A percentile compares a stretch with the other conserved stretches of the same genome.
Evolutionary conservation across 1,140 invertebrate species (phyloP).

Genomic region (Ylistrum balloti): DNA sequence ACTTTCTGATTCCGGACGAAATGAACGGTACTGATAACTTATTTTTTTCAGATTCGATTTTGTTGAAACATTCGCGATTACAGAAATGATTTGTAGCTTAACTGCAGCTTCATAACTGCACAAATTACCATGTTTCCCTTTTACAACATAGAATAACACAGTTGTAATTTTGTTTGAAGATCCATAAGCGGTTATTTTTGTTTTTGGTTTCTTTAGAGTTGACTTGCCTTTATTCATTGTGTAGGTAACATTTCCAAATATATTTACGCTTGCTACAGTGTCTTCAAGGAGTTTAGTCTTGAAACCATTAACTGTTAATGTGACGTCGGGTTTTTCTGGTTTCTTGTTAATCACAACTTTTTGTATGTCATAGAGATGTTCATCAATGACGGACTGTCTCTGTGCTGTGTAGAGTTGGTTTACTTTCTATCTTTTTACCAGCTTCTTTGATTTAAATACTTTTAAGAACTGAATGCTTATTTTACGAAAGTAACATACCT

Average conservation of each 20-base stretch:
- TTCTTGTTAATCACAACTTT: neutral
- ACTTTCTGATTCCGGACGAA: too few species aligned
- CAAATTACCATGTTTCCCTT: neutral
- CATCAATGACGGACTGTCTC: neutral
- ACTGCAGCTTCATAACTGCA: neutral
- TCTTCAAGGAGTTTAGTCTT: constrained; percentile 21
- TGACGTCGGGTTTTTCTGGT: constrained; percentile 21
- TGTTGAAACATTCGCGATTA: constrained; percentile 5
- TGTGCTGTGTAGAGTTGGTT: too few species aligned
- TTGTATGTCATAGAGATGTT: constrained; percentile 36
- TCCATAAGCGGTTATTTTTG: constrained; percentile 47
- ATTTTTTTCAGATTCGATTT: neutral
- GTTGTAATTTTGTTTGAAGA: constrained; percentile 7
- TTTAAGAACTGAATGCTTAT: constrained; percentile 45
- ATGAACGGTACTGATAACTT: too few species aligned
- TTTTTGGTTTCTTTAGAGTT: neutral
- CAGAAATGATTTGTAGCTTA: neutral
- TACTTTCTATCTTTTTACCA: too few species aligned
- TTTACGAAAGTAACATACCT: constrained; percentile 17
- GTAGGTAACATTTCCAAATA: constrained; percentile 24
- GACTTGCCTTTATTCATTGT: neutral
- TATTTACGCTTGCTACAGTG: constrained; percentile 46
- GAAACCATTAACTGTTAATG: neutral
- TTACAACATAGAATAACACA: constrained; percentile 41
- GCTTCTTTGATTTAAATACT: neutral